These are phyloP conservation scores for Macropis europaea DNA, from an alignment of 2,888 invertebrate species.

Conservation along the genomic window DNA sequence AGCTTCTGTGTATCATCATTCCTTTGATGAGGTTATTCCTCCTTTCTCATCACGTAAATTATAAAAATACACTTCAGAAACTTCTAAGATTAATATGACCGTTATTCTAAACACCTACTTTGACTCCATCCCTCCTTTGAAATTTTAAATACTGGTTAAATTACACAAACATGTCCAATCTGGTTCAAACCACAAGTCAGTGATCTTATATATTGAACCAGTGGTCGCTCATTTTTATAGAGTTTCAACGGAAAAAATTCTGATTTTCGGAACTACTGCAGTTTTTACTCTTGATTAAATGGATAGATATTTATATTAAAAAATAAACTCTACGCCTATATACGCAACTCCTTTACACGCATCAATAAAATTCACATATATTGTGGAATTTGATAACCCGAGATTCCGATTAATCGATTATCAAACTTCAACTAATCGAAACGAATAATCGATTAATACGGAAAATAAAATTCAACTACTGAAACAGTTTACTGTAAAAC, in stretches of 20 bases:
- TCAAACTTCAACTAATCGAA: background rate
- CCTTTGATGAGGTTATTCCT: background rate
- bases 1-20: constrained; percentile 73
- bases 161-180: constrained; percentile 1
- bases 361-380: background rate
- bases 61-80: background rate
- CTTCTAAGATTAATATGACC: background rate
- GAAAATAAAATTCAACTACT: background rate
- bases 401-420: constrained; percentile 5
- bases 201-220: background rate
- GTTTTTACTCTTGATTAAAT: background rate
- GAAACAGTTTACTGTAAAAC: too few species aligned
- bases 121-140: background rate
- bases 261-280: background rate
- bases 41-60: background rate
- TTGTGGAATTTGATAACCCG: background rate
- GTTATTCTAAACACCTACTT: background rate
- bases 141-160: constrained; percentile 25
- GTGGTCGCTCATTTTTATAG: background rate
- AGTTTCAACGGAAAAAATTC: background rate
- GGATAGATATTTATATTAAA: background rate
- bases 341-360: background rate
- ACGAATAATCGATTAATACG: background rate
- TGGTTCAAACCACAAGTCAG: background rate
- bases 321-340: background rate